phyloP scores from a whole-genome alignment of 2,797 vertebrate genomes.

The Acanthiza pusilla region DNA sequence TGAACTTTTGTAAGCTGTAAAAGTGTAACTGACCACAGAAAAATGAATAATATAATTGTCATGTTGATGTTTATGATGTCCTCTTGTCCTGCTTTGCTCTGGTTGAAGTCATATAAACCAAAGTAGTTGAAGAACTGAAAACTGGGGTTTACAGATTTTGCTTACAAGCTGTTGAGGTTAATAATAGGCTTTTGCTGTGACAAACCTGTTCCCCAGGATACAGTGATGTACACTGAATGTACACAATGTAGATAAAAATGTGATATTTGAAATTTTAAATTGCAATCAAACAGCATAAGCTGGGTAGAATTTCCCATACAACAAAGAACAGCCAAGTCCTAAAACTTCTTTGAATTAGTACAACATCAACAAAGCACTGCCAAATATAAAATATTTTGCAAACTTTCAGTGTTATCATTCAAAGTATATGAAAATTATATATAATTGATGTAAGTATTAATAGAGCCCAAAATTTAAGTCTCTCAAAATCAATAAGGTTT shows the following conservation, averaged over 20 bases:
- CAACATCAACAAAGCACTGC: not conserved
- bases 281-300: not conserved
- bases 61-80: not conserved
- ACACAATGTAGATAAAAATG: not conserved
- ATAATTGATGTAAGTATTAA: conserved; percentile 15
- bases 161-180: not conserved
- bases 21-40: not conserved
- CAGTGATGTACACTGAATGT: not conserved
- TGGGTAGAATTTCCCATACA: not conserved
- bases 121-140: not conserved
- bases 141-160: not conserved
- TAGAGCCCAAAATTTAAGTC: conserved; percentile 24
- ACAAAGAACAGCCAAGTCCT: not conserved
- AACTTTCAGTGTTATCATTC: conserved; percentile 11
- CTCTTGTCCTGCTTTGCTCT: conserved; percentile 15
- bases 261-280: not conserved
- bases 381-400: not conserved
- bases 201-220: not conserved
- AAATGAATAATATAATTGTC: not conserved
- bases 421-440: conserved; percentile 16
- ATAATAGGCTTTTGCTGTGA: not conserved
- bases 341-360: not conserved
- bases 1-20: not conserved
- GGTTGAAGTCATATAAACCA: not conserved
- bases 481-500: conserved; percentile 47